These are phyloP conservation scores for Lophius americanus DNA, from an alignment of 2,797 vertebrate genomes.

Conservation along the genomic window DNA sequence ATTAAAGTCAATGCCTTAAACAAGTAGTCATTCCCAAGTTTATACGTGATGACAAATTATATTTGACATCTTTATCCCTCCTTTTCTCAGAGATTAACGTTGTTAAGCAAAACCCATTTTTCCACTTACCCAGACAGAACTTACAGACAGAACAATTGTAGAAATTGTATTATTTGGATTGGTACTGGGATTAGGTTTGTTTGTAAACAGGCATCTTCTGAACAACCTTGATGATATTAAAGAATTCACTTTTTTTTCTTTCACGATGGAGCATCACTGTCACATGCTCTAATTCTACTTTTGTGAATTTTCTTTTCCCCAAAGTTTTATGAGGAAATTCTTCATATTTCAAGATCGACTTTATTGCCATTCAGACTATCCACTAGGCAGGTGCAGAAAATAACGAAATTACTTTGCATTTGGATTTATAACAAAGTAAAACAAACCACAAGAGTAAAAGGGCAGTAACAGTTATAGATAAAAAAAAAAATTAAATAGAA, in stretches of 20 bases:
- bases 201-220: not conserved
- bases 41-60: not conserved
- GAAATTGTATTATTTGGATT: constrained; percentile 4
- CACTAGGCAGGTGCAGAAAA: too few species aligned
- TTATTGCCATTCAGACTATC: too few species aligned
- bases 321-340: constrained; percentile 13
- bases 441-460: too few species aligned
- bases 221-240: constrained; percentile 16
- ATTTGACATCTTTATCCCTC: not conserved
- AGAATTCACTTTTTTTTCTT: constrained; percentile 9
- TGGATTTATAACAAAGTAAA: too few species aligned
- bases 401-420: too few species aligned
- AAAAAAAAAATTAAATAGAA: too few species aligned
- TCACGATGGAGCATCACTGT: constrained; percentile 10
- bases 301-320: not conserved
- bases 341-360: too few species aligned
- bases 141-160: constrained; percentile 5
- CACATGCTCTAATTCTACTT: constrained; percentile 13
- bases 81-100: constrained; percentile 1
- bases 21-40: not conserved
- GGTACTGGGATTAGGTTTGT: constrained; percentile 6
- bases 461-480: too few species aligned
- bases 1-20: not conserved
- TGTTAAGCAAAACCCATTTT: not conserved
- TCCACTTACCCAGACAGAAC: too few species aligned